Base-by-base conservation (phyloP, 2,888 invertebrate species). In the Taphrorychus bicolor region DNA sequence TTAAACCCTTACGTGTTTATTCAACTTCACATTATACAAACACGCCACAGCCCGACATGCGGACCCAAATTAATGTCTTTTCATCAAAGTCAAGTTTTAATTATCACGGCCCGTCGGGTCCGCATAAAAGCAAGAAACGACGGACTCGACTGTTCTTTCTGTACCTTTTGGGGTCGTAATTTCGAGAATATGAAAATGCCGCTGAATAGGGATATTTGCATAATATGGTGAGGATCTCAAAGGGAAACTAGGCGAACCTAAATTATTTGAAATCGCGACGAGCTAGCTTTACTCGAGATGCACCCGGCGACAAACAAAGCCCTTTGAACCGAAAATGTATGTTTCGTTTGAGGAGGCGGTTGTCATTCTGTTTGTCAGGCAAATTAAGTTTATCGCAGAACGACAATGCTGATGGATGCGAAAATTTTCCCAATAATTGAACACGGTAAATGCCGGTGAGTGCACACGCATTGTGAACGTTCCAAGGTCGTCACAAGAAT, bases 151-250 rank as follows among this genome's bases (percentile, higher is more conserved):
- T 48, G 40, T 21, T 59, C 49, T 59, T 59, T 49, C 49, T 19
- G 45, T 58, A 17, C 23, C 45, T 14, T 18, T 22, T 22, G 22
- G 42, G 2, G n/a, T 64, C 45, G 64, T 57, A 53, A 59, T 65
- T 65, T 59, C 16, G 42, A 17, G 56, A 66, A 59, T 60, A 59
- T 49, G 59, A 66, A 66, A 66, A 59, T 59, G 41, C 66, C 54
- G 66, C 66, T 59, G 66, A 65, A 65, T 65, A 23, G 19, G 53
- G 18, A 48, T 48, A 62, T 62, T 66, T 65, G 59, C 53, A 65
- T 58, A 59, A 53, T 60, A 32, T 32, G 49, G 18, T 23, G 42
- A 0, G 51, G 23, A 32, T 58, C 41, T 52, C 59, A 64, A 64
- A 65, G 65, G 19, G 42, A 21, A 59, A 49, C 49, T 59, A 59